These are phyloP conservation scores for Hystrix cristata DNA, from an alignment of 2,113 vertebrate species.

Conservation along the genomic window DNA sequence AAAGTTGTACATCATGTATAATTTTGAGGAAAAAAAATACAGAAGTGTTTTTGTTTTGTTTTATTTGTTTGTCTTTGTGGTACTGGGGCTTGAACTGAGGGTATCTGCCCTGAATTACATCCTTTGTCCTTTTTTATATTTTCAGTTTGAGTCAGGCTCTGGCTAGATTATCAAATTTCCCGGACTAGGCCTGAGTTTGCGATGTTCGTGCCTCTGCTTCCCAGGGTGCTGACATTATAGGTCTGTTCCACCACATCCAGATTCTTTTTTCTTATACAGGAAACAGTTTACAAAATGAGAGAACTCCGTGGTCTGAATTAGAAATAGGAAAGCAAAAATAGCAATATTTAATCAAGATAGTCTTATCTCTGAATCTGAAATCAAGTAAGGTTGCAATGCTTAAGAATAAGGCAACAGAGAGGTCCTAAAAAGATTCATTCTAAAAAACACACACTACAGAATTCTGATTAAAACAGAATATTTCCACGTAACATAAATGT, in stretches of 20 bases:
- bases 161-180: not conserved
- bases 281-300: not conserved
- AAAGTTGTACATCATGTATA: not conserved
- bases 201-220: too few relatives aligned
- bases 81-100: not conserved
- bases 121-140: not conserved
- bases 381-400: not conserved
- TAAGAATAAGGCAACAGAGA: not conserved
- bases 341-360: not conserved
- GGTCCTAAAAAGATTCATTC: not conserved
- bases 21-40: not conserved
- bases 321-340: not conserved
- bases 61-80: not conserved
- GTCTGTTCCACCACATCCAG: not conserved
- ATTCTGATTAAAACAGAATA: not conserved
- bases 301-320: not conserved
- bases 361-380: not conserved
- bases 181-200: not conserved
- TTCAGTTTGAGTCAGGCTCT: not conserved
- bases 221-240: too few relatives aligned
- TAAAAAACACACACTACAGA: not conserved
- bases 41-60: not conserved
- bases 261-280: not conserved
- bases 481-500: not conserved
- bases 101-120: not conserved